Evolutionary conservation across 2,888 invertebrate genomes (phyloP), one percentile per base, ranked within the genome.

Genomic region (Drosophila falleni): DNA sequence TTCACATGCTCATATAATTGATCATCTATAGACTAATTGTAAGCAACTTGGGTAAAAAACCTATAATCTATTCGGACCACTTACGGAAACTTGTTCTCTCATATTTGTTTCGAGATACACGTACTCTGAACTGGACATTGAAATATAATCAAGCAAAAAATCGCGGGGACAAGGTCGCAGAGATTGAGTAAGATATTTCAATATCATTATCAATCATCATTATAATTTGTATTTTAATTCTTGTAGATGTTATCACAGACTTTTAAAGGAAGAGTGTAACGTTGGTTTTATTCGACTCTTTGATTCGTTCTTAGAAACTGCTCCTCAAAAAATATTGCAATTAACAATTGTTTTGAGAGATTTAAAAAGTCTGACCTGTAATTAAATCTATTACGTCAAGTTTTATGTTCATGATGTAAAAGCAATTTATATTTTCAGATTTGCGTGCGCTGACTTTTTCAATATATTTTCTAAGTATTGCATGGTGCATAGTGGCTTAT

Each of bases 221-320:
- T 23, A 19, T 44, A 23, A 44, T 1, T 9, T n/a, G 0, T 13
- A 4, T n/a, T 37, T 37, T 37, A 3, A 35, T 44, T 35, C 1
- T 31, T 66, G 5, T 13, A 87, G 87, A 51, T 81, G 62, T 19
- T 76, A 87, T 26, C 70, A 62, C 33, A 65, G 70, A 16, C 44
- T 79, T 6, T 23, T 74, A n/a, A 74, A 74, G 50, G 85, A 87
- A 46, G 87, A 87, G 13, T 79, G 82, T 11, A 76, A 87, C 50
- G 85, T 87, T 15, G 80, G 87, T 5, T 87, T 83, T 29, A 62
- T 83, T 5, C 67, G 87, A 9, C 78, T 82, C 1, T 86, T 83
- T 41, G 83, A 83, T 41, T 72, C 75, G 11, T 87, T 83, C 51
- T 41, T 87, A 29, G 83, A 83, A 56, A 70, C 79, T 0, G 60